These are phyloP conservation scores for Lepeophtheirus nordmannii DNA, from an alignment of 2,888 invertebrate species.

Conservation along the genomic window DNA sequence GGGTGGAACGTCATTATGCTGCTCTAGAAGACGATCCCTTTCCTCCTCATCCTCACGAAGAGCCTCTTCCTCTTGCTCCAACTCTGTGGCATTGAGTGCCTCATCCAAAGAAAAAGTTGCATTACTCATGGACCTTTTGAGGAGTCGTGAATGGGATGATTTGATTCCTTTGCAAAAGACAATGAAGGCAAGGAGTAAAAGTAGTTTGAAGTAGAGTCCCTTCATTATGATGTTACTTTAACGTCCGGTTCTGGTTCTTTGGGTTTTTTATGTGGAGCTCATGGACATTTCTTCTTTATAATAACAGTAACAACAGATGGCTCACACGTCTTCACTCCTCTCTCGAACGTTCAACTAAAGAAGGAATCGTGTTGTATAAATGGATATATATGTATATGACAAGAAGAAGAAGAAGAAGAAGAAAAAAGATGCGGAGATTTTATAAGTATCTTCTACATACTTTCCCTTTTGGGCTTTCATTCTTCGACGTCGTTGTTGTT, in stretches of 20 bases:
- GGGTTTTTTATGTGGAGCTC: too few species aligned
- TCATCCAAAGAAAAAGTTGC: not conserved
- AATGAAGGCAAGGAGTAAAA: too few species aligned
- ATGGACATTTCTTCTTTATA: too few species aligned
- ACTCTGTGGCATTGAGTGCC: not conserved
- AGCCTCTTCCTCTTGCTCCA: slow-evolving; percentile 7
- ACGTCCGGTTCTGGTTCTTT: too few species aligned
- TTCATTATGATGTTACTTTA: too few species aligned
- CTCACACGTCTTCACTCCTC: not conserved
- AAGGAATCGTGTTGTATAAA: not conserved
- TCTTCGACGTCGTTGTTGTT: not conserved
- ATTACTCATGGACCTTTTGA: not conserved
- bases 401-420: not conserved
- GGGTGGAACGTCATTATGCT: slow-evolving; percentile 7
- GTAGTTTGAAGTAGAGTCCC: too few species aligned
- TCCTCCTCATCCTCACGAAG: slow-evolving; percentile 1
- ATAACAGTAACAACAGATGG: too few species aligned
- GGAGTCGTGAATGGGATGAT: too few species aligned
- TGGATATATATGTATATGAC: not conserved
- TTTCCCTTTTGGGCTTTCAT: slow-evolving; percentile 7
- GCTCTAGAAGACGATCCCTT: not conserved
- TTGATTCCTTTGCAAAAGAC: too few species aligned
- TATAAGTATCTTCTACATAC: slow-evolving; percentile 1
- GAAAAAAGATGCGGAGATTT: slow-evolving; percentile 5
- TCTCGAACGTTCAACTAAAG: not conserved